These are phyloP conservation scores for Lasioglossum figueresi DNA, from an alignment of 2,888 invertebrate genomes.

Conservation along the genomic window DNA sequence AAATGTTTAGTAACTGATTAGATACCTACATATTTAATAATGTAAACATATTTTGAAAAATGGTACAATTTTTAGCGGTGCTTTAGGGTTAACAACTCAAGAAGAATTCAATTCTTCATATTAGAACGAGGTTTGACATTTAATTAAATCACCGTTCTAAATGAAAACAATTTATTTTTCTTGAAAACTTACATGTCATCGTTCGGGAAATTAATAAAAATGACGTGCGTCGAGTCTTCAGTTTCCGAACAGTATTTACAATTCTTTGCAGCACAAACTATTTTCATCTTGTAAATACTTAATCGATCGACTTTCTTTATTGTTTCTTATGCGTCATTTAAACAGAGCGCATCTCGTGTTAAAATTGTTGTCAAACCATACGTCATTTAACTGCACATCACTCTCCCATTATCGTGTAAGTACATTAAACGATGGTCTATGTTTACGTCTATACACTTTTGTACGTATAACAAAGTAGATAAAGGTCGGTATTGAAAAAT, in stretches of 20 bases:
- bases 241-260: conserved; percentile 72
- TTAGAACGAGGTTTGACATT: not conserved
- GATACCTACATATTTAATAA: not conserved
- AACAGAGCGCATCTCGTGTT: not conserved
- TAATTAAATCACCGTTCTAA: not conserved
- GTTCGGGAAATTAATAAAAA: conserved; percentile 74
- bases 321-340: not conserved
- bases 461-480: not conserved
- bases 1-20: no score
- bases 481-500: not conserved
- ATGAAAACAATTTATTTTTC: not conserved
- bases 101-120: not conserved
- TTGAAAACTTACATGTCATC: conserved; percentile 68
- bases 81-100: not conserved
- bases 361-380: not conserved
- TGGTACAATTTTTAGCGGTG: no score
- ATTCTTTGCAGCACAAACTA: conserved; percentile 66
- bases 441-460: not conserved
- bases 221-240: conserved; percentile 68
- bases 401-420: not conserved
- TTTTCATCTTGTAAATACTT: conserved; percentile 58
- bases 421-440: not conserved
- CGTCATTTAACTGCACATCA: not conserved
- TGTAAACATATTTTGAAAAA: conserved; percentile 8
- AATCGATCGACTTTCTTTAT: not conserved